Evolutionary conservation across 2,113 vertebrate genomes (phyloP).

Genomic region (Eulemur macaco): DNA sequence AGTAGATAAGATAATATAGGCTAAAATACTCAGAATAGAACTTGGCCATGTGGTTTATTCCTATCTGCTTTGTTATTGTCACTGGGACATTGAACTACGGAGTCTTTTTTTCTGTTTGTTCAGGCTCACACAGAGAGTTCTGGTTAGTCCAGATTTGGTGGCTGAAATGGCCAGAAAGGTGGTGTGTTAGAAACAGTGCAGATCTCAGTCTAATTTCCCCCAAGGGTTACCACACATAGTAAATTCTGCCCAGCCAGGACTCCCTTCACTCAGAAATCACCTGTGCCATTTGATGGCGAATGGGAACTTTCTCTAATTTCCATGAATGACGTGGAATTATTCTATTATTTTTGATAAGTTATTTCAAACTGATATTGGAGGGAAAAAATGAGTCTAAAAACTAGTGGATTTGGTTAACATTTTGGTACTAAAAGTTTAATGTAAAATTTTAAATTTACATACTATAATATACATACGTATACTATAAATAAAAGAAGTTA

Average conservation of each 20-base stretch:
- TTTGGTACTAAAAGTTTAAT: background rate
- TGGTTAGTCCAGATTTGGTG: background rate
- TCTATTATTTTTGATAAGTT: background rate
- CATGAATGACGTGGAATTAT: background rate
- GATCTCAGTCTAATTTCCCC: background rate
- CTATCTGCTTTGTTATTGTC: background rate
- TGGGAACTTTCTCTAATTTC: background rate
- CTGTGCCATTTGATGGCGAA: background rate
- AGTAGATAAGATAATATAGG: background rate
- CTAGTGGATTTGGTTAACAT: background rate
- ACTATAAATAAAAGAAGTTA: background rate
- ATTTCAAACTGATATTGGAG: background rate
- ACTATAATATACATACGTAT: background rate
- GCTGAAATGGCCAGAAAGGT: background rate
- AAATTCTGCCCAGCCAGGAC: background rate
- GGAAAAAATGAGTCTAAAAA: slow-evolving; percentile 16
- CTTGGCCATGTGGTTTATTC: background rate
- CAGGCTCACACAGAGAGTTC: background rate
- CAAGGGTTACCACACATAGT: background rate
- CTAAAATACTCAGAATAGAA: background rate
- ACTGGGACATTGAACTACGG: background rate
- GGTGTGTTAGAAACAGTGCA: background rate
- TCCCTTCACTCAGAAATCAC: background rate
- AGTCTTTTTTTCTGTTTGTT: background rate
- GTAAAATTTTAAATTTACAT: background rate